Percentiles rank a stretch among this genome's conserved stretches.
Evolutionary conservation across 2,888 invertebrate genomes (phyloP).

Genomic region (Drosophila percnosoma): DNA sequence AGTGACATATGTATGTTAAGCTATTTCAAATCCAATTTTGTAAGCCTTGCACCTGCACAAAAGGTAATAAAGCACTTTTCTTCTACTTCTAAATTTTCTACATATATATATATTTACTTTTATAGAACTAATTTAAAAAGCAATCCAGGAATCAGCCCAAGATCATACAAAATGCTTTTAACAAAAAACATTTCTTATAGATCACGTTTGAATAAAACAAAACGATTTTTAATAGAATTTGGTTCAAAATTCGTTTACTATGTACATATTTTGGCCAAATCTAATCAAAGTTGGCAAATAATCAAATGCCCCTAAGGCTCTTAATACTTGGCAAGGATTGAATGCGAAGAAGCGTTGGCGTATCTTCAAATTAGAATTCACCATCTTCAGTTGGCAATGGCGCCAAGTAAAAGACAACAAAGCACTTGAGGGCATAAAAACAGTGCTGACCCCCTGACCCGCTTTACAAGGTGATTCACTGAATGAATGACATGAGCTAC

Average conservation of each 20-base stretch:
- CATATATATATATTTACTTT: background rate
- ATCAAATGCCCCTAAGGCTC: constrained; percentile 16
- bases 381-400: constrained; percentile 39
- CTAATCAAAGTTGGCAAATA: constrained; percentile 28
- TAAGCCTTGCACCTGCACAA: background rate
- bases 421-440: constrained; percentile 22
- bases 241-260: constrained; percentile 7
- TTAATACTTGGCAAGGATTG: constrained; percentile 19
- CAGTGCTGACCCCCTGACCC: constrained; percentile 47
- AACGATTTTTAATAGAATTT: constrained; percentile 3
- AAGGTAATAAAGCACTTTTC: background rate
- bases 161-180: no score
- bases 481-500: constrained; percentile 3
- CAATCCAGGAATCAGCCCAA: background rate
- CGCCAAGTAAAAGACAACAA: constrained; percentile 20
- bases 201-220: background rate
- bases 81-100: background rate
- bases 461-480: constrained; percentile 19
- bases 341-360: constrained; percentile 10
- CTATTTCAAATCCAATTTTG: background rate
- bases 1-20: background rate
- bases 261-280: constrained; percentile 3
- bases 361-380: constrained; percentile 32
- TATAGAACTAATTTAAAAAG: background rate
- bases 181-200: background rate